Percentiles rank a stretch among this genome's conserved stretches.
These are phyloP conservation scores for Acanthosepion pharaonis DNA, from an alignment of 2,888 invertebrate genomes.

Conservation along the genomic window DNA sequence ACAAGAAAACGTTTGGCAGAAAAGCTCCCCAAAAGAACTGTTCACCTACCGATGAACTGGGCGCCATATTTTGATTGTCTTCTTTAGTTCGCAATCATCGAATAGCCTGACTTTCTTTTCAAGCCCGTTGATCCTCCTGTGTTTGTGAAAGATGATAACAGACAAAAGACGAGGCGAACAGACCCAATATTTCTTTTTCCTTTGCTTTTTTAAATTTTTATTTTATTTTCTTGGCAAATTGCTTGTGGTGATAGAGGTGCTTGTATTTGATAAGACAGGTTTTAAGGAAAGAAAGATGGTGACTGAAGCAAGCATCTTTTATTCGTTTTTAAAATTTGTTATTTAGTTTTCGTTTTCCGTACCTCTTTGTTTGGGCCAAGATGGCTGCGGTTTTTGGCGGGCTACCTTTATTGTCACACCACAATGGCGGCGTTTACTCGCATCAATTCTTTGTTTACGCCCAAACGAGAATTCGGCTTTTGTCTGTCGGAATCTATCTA, in stretches of 20 bases:
- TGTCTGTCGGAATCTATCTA: not conserved
- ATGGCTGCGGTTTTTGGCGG: constrained; percentile 6
- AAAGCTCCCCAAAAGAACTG: not conserved
- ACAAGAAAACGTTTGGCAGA: not conserved
- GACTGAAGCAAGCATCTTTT: not conserved
- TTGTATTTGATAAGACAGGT: not conserved
- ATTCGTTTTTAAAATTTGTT: not conserved
- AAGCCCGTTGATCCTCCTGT: not conserved
- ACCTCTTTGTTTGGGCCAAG: constrained; percentile 9
- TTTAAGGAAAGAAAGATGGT: not conserved
- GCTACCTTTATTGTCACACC: not conserved
- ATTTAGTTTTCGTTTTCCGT: not conserved
- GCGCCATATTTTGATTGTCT: not conserved
- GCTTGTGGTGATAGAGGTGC: not conserved
- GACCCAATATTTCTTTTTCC: not conserved
- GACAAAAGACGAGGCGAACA: not conserved
- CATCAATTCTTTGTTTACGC: constrained; percentile 22
- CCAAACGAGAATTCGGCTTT: constrained; percentile 9
- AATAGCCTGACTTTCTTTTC: not conserved
- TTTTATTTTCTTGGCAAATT: not conserved
- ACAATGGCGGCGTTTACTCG: not conserved
- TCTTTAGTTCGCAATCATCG: not conserved
- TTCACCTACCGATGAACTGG: not conserved
- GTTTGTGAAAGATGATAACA: not conserved
- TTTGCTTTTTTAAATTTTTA: not conserved